Evolutionary conservation across 2,113 vertebrate species (phyloP).

Genomic region (Triplophysa tibetana): DNA sequence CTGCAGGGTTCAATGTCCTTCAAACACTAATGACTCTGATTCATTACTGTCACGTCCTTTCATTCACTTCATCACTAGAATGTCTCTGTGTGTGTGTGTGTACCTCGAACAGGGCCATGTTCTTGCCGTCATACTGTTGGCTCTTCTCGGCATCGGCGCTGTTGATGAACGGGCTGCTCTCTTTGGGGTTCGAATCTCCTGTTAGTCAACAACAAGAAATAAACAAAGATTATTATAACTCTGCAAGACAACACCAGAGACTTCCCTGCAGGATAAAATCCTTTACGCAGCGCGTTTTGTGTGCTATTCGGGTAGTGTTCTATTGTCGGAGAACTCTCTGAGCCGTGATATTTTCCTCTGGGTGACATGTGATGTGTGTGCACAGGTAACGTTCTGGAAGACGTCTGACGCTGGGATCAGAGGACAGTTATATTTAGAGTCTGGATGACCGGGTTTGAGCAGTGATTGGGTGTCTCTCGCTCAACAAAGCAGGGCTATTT

Average conservation of each 20-base stretch:
- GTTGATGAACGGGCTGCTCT: constrained; percentile 98
- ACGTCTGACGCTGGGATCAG: constrained; percentile 5
- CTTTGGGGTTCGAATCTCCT: constrained; percentile 97
- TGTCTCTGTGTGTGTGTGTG: constrained; percentile 36
- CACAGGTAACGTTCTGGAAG: no score
- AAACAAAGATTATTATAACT: constrained; percentile 2
- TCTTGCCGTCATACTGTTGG: constrained; percentile 92
- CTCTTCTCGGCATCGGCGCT: constrained; percentile 93
- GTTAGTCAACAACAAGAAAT: constrained; percentile 45
- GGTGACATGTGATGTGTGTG: no score
- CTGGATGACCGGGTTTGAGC: constrained; percentile 26
- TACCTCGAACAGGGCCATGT: constrained; percentile 99
- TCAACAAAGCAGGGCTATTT: constrained; percentile 11
- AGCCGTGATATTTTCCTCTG: no score
- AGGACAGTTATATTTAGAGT: constrained; percentile 46
- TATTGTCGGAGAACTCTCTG: no score
- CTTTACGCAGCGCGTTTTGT: no score
- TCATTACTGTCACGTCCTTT: constrained; percentile 60
- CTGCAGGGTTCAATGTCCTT: constrained; percentile 58
- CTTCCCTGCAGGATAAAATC: neutral
- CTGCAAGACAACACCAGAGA: neutral
- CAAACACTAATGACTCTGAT: constrained; percentile 66
- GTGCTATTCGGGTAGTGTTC: no score
- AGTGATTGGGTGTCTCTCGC: constrained; percentile 26
- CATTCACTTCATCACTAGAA: constrained; percentile 56